A percentile compares a stretch with the other conserved stretches of the same genome.
phyloP scores from a whole-genome alignment of 2,888 invertebrate genomes.

The Neocrepidodera transversa region DNA sequence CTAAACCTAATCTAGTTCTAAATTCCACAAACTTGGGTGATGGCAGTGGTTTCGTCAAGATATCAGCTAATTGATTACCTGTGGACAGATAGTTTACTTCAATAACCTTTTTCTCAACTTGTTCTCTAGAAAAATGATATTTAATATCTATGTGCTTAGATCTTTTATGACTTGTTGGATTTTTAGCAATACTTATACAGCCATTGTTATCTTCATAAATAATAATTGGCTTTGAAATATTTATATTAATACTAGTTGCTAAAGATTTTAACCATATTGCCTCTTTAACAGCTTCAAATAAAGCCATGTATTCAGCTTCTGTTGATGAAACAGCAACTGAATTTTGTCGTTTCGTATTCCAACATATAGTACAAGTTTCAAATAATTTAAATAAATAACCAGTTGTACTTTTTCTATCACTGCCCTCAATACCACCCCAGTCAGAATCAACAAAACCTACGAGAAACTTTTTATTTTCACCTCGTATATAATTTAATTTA shows the following conservation, averaged over 20 bases:
- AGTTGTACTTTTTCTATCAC: constrained; percentile 22
- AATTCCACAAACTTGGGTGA: too few relatives aligned
- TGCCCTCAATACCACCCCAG: constrained; percentile 22
- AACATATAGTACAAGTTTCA: constrained; percentile 21
- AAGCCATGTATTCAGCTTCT: constrained; percentile 31
- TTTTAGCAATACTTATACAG: constrained; percentile 47
- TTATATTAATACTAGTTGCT: too few relatives aligned
- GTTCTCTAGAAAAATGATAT: constrained; percentile 33
- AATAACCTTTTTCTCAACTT: constrained; percentile 45
- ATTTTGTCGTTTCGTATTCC: constrained; percentile 45
- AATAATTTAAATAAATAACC: constrained; percentile 27
- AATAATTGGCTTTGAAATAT: too few relatives aligned
- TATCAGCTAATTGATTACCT: constrained; percentile 61
- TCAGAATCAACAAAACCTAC: constrained; percentile 27
- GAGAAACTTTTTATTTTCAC: constrained; percentile 3
- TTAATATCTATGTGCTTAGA: constrained; percentile 51
- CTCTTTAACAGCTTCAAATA: constrained; percentile 47
- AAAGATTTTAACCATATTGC: constrained; percentile 49
- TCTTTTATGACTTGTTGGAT: constrained; percentile 40
- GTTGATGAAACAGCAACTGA: too few relatives aligned
- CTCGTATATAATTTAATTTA: constrained; percentile 15
- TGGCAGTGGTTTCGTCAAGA: constrained; percentile 4
- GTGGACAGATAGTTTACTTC: constrained; percentile 23
- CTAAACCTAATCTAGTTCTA: too few relatives aligned
- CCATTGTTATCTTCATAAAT: constrained; percentile 49